Evolutionary conservation across 2,888 invertebrate species (phyloP).

Genomic region (Xanthia togata): DNA sequence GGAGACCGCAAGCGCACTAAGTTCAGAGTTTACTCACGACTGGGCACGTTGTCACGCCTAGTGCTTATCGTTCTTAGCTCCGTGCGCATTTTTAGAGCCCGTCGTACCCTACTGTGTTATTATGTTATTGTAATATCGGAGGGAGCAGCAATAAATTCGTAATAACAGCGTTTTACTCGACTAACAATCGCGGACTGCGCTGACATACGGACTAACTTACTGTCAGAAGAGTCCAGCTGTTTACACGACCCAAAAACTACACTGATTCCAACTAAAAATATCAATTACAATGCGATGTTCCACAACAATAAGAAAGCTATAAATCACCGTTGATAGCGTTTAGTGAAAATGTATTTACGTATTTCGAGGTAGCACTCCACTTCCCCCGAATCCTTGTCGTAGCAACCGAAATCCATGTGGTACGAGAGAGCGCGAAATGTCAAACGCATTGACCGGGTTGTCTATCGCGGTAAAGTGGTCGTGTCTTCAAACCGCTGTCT

Average conservation of each 20-base stretch:
- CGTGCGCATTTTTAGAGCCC: slow-evolving; percentile 78
- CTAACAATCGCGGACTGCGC: slow-evolving; percentile 84
- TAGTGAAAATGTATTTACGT: slow-evolving; percentile 90
- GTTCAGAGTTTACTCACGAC: slow-evolving; percentile 83
- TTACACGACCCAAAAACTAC: slow-evolving; percentile 89
- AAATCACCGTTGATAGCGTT: slow-evolving; percentile 81
- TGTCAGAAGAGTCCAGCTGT: slow-evolving; percentile 85
- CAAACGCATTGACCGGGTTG: slow-evolving; percentile 79
- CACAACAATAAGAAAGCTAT: slow-evolving; percentile 85
- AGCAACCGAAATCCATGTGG: slow-evolving; percentile 92
- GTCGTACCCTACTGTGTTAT: slow-evolving; percentile 62
- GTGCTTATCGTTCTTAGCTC: slow-evolving; percentile 83
- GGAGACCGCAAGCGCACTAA: slow-evolving; percentile 61
- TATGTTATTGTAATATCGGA: slow-evolving; percentile 68
- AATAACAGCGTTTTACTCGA: slow-evolving; percentile 81
- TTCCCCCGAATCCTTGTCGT: slow-evolving; percentile 92
- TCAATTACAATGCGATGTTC: slow-evolving; percentile 88
- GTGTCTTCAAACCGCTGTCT: slow-evolving; percentile 86
- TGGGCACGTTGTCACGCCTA: slow-evolving; percentile 86
- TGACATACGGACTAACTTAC: slow-evolving; percentile 85
- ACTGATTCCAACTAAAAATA: slow-evolving; percentile 89
- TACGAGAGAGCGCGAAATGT: slow-evolving; percentile 72
- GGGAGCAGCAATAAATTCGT: slow-evolving; percentile 73
- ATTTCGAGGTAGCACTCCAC: slow-evolving; percentile 93
- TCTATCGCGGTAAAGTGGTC: slow-evolving; percentile 78